Evolutionary conservation across 64 coral and sea anemone species (phyloP).

Genomic region (Actinia equina): DNA sequence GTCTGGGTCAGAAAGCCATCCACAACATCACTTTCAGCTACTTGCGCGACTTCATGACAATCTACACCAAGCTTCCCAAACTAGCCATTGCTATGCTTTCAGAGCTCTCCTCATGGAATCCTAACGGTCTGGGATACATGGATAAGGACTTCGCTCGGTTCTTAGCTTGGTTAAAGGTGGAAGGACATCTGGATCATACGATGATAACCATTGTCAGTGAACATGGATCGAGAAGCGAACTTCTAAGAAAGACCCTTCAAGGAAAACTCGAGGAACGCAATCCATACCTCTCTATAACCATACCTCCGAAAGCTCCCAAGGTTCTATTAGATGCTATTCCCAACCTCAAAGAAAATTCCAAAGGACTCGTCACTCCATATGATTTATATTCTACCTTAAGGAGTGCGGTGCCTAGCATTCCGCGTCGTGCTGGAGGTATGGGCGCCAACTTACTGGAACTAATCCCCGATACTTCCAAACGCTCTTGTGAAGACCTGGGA

Average conservation of each 20-base stretch:
- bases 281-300: slow-evolving; percentile 47
- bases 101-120: slow-evolving; percentile 59
- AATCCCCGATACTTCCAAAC: slow-evolving; percentile 6
- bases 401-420: slow-evolving; percentile 15
- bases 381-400: slow-evolving; percentile 58
- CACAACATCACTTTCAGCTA: slow-evolving; percentile 57
- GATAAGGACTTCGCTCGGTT: slow-evolving; percentile 51
- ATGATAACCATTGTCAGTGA: slow-evolving; percentile 59
- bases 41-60: slow-evolving; percentile 48
- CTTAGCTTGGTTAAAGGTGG: slow-evolving; percentile 50
- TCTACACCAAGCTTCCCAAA: slow-evolving; percentile 55
- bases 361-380: slow-evolving; percentile 45
- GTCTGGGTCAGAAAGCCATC: slow-evolving; percentile 40
- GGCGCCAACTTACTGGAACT: slow-evolving; percentile 3
- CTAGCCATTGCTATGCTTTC: slow-evolving; percentile 52
- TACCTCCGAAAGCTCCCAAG: slow-evolving; percentile 37
- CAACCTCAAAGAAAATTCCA: slow-evolving; percentile 40
- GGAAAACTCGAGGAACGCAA: slow-evolving; percentile 67
- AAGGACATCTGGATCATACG: slow-evolving; percentile 55
- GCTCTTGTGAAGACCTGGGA: slow-evolving; percentile 44
- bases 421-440: slow-evolving; percentile 11
- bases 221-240: slow-evolving; percentile 41
- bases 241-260: slow-evolving; percentile 33
- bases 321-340: not conserved
- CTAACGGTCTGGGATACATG: slow-evolving; percentile 47